A percentile compares a stretch with the other conserved stretches of the same genome.
Evolutionary conservation across 2,888 invertebrate genomes (phyloP).

Genomic region (Dryocosmus kuriphilus): DNA sequence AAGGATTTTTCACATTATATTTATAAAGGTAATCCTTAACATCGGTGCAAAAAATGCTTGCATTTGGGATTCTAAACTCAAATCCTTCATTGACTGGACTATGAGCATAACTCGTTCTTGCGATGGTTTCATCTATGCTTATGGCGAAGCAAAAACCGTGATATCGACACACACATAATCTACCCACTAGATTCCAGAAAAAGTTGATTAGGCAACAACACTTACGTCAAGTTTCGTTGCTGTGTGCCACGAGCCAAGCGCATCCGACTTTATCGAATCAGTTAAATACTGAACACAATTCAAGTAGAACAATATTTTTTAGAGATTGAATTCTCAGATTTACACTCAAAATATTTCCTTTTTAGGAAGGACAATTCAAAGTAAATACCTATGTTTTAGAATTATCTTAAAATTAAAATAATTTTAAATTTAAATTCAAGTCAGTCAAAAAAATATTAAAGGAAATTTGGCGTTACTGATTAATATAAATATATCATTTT

Average conservation of each 20-base stretch:
- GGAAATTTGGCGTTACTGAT: no score
- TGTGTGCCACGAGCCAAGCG: neutral
- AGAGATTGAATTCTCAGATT: neutral
- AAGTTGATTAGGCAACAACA: constrained; percentile 11
- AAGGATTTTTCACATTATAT: no score
- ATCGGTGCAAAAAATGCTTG: no score
- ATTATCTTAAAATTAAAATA: no score
- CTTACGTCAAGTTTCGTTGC: neutral
- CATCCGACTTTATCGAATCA: neutral
- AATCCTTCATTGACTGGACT: no score
- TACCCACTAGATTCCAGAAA: neutral
- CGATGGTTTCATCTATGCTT: neutral
- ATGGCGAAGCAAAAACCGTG: neutral
- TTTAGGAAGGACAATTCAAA: no score
- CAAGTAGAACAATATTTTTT: neutral
- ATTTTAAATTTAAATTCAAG: no score
- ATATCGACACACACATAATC: neutral
- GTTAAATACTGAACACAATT: neutral
- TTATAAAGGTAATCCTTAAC: no score
- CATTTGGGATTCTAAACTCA: no score
- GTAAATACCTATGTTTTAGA: no score
- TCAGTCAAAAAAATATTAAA: no score
- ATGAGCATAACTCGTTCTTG: neutral
- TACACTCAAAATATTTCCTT: neutral
- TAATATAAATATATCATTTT: no score